phyloP scores from a whole-genome alignment of 2,888 invertebrate genomes.

The Microctonus brassicae region DNA sequence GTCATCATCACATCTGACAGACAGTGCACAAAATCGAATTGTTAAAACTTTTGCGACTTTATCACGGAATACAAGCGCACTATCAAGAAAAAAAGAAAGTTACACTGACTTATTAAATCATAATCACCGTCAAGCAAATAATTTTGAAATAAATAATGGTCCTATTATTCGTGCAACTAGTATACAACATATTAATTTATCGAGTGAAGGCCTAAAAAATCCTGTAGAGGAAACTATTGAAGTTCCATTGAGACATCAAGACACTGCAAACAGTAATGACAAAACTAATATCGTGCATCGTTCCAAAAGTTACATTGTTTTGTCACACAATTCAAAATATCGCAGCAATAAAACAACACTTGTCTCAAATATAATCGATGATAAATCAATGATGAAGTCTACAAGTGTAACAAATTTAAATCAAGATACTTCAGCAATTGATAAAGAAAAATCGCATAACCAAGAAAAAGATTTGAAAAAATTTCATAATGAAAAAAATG shows the following conservation, averaged over 20 bases:
- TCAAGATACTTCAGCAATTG: slow-evolving; percentile 44
- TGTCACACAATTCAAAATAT: slow-evolving; percentile 54
- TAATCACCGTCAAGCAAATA: background rate
- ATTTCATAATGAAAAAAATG: slow-evolving; percentile 56
- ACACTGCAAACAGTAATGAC: background rate
- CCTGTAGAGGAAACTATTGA: background rate
- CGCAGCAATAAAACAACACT: slow-evolving; percentile 29
- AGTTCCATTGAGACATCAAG: background rate
- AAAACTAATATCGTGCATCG: slow-evolving; percentile 50
- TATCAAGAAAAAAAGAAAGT: background rate
- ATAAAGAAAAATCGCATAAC: slow-evolving; percentile 62
- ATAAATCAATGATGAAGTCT: slow-evolving; percentile 45
- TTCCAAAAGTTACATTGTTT: slow-evolving; percentile 61
- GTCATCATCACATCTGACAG: slow-evolving; percentile 9
- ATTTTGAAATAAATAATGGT: background rate
- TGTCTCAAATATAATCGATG: slow-evolving; percentile 30
- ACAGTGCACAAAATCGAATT: slow-evolving; percentile 42
- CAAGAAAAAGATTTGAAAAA: slow-evolving; percentile 59
- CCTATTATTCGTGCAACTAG: slow-evolving; percentile 32
- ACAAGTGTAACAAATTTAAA: slow-evolving; percentile 59
- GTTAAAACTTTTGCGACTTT: slow-evolving; percentile 48
- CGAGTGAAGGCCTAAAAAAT: slow-evolving; percentile 24
- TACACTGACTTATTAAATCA: background rate
- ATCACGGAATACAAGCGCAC: slow-evolving; percentile 37
- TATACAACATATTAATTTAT: slow-evolving; percentile 26